Base-by-base conservation (phyloP, 2,888 invertebrate genomes). In the Xestia sexstrigata region DNA sequence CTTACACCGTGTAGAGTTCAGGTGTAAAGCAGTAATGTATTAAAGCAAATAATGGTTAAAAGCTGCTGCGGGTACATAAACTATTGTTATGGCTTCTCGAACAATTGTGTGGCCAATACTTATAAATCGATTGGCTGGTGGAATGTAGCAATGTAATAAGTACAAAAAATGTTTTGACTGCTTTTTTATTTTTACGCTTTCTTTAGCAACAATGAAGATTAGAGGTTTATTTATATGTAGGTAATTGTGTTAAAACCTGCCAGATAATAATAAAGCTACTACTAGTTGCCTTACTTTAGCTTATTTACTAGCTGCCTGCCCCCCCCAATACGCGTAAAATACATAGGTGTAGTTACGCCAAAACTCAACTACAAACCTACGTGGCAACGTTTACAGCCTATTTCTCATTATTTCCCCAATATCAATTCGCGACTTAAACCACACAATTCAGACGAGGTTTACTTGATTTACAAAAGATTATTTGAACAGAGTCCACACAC, bases 1-100 rank as follows among this genome's bases (percentile, higher is more conserved):
- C 86, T 76, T 85, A 87, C 77, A 87, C 85, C 86, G 74, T 78
- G 52, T 77, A 84, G 74, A 76, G 58, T 77, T 78, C 83, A 83
- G 81, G 84, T 82, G 80, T 88, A 79, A 62, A 72, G 49, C 70
- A 79, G 76, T 78, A 77, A 78, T 84, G 78, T 87, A 82, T 87
- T 85, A 83, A 81, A 81, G 83, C 79, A 85, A 83, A 79, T 88
- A 87, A 88, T 88, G 76, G 78, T 72, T 81, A 70, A 68, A 71
- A 70, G 63, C 81, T 71, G 72, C 58, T 83, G 67, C 45, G 75
- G 77, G 78, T 70, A 11, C 76, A 87, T 79, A 70, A 87, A 81
- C 76, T 75, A 76, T 83, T 83, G 83, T 88, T 84, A 75, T 70
- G 72, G 30, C 20, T 15, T 39, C 45, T 47, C 42, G 30, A 72